phyloP scores from a whole-genome alignment of 2,797 vertebrate genomes.

The Mustela erminea region DNA sequence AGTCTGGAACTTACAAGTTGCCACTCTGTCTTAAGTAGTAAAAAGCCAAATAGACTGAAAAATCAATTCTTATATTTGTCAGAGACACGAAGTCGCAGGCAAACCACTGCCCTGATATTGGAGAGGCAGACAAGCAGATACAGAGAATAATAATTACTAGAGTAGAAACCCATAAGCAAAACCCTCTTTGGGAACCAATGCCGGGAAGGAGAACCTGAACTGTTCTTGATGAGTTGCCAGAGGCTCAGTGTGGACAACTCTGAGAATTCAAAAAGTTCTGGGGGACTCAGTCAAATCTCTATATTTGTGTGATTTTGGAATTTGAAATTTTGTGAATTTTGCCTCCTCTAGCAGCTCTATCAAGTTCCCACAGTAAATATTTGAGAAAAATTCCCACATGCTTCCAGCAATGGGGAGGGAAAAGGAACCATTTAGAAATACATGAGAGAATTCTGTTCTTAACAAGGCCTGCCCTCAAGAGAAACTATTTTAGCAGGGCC shows the following conservation, averaged over 20 bases:
- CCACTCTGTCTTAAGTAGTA: background rate
- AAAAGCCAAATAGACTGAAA: background rate
- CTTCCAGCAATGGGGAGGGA: background rate
- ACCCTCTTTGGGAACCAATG: rapidly evolving
- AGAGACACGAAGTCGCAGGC: background rate
- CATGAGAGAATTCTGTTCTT: background rate
- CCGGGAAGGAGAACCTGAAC: background rate
- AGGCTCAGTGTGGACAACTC: background rate
- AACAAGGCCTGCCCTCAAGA: background rate
- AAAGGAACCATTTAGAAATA: background rate
- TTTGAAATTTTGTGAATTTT: background rate
- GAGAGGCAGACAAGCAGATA: background rate
- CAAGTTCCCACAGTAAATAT: background rate
- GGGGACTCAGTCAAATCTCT: background rate
- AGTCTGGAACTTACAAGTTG: background rate
- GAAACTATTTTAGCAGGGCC: background rate
- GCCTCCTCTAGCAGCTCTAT: background rate
- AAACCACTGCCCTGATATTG: background rate
- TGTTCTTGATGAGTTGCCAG: background rate
- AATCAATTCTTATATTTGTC: background rate
- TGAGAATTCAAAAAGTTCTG: background rate
- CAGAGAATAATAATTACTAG: background rate
- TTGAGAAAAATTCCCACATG: background rate
- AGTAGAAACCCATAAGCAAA: background rate
- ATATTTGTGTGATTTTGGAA: background rate